These are phyloP conservation scores for Panopea generosa DNA, from an alignment of 2,888 invertebrate species.

Conservation along the genomic window DNA sequence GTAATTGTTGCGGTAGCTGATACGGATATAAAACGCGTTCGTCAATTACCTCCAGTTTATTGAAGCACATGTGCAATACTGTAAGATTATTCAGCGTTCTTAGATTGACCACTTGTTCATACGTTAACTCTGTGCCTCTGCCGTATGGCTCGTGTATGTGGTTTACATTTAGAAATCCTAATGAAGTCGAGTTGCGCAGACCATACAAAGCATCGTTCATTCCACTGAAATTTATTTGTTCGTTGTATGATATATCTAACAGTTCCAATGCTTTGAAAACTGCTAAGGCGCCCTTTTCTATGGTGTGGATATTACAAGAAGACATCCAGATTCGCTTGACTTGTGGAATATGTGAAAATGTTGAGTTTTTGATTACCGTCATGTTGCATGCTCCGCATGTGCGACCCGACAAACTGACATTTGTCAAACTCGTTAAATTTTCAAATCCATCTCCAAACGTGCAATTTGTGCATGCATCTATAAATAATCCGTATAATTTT, in stretches of 20 bases:
- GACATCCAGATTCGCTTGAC: slow-evolving; percentile 16
- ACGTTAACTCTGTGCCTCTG: slow-evolving; percentile 21
- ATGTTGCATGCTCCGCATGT: slow-evolving; percentile 2
- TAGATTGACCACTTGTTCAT: slow-evolving; percentile 19
- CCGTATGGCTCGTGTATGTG: slow-evolving; percentile 30
- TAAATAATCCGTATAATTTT: slow-evolving; percentile 4
- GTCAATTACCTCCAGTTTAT: slow-evolving; percentile 57
- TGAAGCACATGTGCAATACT: slow-evolving; percentile 42
- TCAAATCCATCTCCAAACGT: slow-evolving; percentile 25
- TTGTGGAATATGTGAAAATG: slow-evolving; percentile 27
- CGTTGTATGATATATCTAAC: slow-evolving; percentile 52
- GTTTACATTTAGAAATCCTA: slow-evolving; percentile 28
- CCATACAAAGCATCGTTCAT: slow-evolving; percentile 48
- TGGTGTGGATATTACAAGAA: slow-evolving; percentile 21
- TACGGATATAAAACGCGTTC: slow-evolving; percentile 10
- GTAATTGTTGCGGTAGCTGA: slow-evolving; percentile 13
- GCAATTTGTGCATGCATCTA: slow-evolving; percentile 14
- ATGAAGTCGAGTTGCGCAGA: slow-evolving; percentile 22
- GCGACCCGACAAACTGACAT: slow-evolving; percentile 22
- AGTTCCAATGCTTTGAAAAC: slow-evolving; percentile 22
- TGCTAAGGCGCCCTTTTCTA: slow-evolving; percentile 20
- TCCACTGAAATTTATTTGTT: slow-evolving; percentile 34
- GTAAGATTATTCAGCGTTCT: slow-evolving; percentile 31
- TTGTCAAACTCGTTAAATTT: slow-evolving; percentile 16
- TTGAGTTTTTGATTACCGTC: not conserved